These are phyloP conservation scores for Tigriopus japonicus DNA, from an alignment of 1,140 invertebrate species.

Conservation along the genomic window DNA sequence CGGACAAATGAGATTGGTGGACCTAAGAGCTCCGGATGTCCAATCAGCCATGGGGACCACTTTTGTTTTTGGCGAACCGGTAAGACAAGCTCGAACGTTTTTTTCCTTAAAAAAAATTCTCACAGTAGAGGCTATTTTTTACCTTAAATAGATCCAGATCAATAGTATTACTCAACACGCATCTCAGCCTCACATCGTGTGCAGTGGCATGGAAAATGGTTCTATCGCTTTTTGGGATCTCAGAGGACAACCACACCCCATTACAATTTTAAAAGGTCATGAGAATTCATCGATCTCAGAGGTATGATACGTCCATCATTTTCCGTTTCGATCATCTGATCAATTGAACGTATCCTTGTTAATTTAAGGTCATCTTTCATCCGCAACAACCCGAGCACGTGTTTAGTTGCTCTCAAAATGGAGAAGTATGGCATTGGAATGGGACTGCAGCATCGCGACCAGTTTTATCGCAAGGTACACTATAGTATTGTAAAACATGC, in stretches of 20 bases:
- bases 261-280: constrained; percentile 1
- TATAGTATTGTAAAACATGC: too few species aligned
- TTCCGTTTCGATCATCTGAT: too few species aligned
- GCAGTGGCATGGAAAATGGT: background rate
- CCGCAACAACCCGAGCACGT: constrained; percentile 3
- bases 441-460: background rate
- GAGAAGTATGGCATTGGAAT: constrained; percentile 3
- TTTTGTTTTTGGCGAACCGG: too few species aligned
- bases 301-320: too few species aligned
- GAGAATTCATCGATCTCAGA: background rate
- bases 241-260: background rate
- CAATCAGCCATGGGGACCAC: too few species aligned
- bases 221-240: constrained; percentile 3
- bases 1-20: too few species aligned
- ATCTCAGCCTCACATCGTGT: background rate
- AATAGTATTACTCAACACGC: background rate
- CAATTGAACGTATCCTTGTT: too few species aligned
- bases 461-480: background rate
- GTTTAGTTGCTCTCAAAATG: constrained; percentile 3
- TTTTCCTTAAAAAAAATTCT: too few species aligned
- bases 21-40: too few species aligned
- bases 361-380: background rate
- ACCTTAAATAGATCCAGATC: background rate
- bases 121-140: too few species aligned
- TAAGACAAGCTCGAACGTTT: too few species aligned